Percentiles rank a stretch among this genome's conserved stretches.
phyloP scores from a whole-genome alignment of 2,797 vertebrate species.

The Mormyrus hasselquistii region DNA sequence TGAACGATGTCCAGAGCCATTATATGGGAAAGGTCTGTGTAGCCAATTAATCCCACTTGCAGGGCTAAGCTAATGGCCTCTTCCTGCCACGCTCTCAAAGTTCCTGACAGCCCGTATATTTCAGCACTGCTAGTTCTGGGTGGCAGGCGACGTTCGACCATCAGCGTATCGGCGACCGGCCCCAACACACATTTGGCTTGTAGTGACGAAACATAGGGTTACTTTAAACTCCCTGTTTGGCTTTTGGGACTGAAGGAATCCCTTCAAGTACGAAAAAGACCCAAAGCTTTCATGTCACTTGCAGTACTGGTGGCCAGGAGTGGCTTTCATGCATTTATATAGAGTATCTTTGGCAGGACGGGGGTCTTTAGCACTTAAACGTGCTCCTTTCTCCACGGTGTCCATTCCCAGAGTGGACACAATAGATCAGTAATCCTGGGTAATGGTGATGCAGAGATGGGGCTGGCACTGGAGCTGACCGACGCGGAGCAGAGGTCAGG shows the following conservation, averaged over 20 bases:
- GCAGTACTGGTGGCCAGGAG: not conserved
- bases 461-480: constrained; percentile 39
- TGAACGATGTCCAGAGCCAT: not conserved
- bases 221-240: not conserved
- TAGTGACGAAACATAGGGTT: not conserved
- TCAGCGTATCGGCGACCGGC: not conserved
- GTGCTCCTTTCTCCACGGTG: not conserved
- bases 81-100: constrained; percentile 28
- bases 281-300: not conserved
- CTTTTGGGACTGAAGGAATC: not conserved
- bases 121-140: constrained; percentile 43
- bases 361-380: not conserved
- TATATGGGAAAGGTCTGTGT: not conserved
- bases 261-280: not conserved
- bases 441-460: not conserved
- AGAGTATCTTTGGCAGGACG: constrained; percentile 7
- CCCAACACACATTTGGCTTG: not conserved
- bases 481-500: constrained; percentile 50
- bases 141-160: constrained; percentile 23
- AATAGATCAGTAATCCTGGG: constrained; percentile 29
- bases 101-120: constrained; percentile 39
- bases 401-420: not conserved
- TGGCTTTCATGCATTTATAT: not conserved
- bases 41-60: constrained; percentile 32
- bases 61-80: constrained; percentile 38